Evolutionary conservation across 37 sponge, comb jelly and placozoan species (phyloP), one percentile per base, ranked within the genome.

Genomic region (Hormiphora californensis): DNA sequence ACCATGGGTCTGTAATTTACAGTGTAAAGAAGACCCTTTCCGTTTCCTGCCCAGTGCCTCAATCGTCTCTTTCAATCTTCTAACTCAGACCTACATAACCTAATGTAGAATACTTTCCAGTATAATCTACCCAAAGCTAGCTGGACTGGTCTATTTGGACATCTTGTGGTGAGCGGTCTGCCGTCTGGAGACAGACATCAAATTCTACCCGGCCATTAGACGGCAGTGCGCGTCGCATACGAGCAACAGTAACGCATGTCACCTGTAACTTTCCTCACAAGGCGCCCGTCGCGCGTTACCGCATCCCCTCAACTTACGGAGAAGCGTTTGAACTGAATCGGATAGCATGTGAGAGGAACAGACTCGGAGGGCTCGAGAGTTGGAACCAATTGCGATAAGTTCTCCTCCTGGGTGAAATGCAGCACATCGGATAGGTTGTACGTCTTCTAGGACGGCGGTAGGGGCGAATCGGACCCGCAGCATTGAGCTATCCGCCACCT

Each of bases 381-480:
- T 96, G 11, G 98, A 86, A 34, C 98, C 98, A 5, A 96, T 59
- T 17, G 93, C 98, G 49, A 96, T 89, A 23, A 92, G 39, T 28
- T 89, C 54, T 4, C 93, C 94, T 30, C 54, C 32, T 8, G 81
- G 81, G 23, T 73, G 81, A 33, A 73, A 73, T 8, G 81, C 43
- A 0, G 81, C 81, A 40, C 81, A 40, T 43, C 81, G 3, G 35
- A 73, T 73, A 1, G 81, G 81, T 28, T 73, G 81, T 23, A 73
- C 81, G 25, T 73, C 81, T 40, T 73, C 81, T 46, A 73, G 23
- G 40, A 73, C 81, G 2, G 81, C 81, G 0, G 81, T 32, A 19
- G 81, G 81, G 8, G 81, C 35, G 38, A 73, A 73, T 46, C 43
- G 40, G 5, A 73, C 44, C 23, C 43, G 40, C 81, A 73, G 25